Evolutionary conservation across 2,797 vertebrate species (phyloP).

Genomic region (Siniperca undulata): DNA sequence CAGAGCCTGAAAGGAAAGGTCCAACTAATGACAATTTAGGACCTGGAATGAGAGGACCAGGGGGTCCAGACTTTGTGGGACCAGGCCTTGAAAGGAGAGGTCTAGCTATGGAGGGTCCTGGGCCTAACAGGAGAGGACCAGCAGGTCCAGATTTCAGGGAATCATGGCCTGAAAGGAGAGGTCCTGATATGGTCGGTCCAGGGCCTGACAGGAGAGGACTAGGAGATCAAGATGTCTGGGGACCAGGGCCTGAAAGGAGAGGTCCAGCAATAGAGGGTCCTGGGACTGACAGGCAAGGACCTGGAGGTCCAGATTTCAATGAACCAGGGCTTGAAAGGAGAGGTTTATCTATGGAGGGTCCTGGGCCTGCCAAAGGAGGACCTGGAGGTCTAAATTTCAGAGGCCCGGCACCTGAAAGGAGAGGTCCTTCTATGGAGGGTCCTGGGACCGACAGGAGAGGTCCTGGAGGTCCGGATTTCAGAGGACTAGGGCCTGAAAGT

Average conservation of each 20-base stretch:
- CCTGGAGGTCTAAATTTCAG: slow-evolving; percentile 20
- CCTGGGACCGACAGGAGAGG: slow-evolving; percentile 23
- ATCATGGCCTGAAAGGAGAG: slow-evolving; percentile 13
- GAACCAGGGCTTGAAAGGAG: not conserved
- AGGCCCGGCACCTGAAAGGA: slow-evolving; percentile 17
- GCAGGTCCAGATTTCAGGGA: slow-evolving; percentile 28
- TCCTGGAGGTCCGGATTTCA: slow-evolving; percentile 45
- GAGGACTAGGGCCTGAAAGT: slow-evolving; percentile 18
- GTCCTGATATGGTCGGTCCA: not conserved
- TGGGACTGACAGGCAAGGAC: slow-evolving; percentile 18
- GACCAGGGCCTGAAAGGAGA: slow-evolving; percentile 15
- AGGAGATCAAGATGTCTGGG: slow-evolving; percentile 23
- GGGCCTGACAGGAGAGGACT: slow-evolving; percentile 10
- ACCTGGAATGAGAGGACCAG: not conserved
- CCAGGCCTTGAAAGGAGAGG: slow-evolving; percentile 3
- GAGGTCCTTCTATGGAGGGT: slow-evolving; percentile 14
- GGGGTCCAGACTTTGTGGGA: not conserved
- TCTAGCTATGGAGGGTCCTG: not conserved
- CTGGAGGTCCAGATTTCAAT: slow-evolving; percentile 20
- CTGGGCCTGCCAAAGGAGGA: slow-evolving; percentile 13
- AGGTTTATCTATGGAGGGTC: slow-evolving; percentile 9
- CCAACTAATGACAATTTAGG: slow-evolving; percentile 25
- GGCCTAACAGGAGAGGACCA: not conserved
- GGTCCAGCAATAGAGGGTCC: not conserved
- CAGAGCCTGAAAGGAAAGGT: slow-evolving; percentile 19